A percentile compares a stretch with the other conserved stretches of the same genome.
phyloP scores from a whole-genome alignment of 64 coral and sea anemone species.

The Stichodactyla mertensii region DNA sequence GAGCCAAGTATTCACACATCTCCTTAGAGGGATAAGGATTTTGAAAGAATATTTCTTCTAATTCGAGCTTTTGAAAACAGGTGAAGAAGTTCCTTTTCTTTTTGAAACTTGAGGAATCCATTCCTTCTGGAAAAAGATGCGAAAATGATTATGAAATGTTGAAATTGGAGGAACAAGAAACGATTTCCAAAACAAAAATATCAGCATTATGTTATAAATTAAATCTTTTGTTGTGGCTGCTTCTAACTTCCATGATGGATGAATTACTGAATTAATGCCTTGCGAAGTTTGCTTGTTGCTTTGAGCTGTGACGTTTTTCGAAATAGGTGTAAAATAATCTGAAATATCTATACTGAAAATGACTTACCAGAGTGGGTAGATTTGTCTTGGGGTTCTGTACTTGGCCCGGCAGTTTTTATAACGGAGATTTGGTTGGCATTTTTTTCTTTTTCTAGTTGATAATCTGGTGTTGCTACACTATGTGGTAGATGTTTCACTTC shows the following conservation, averaged over 20 bases:
- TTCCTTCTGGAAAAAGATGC: neutral
- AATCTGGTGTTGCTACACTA: too few relatives aligned
- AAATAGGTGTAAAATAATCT: too few relatives aligned
- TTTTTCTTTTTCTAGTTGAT: neutral
- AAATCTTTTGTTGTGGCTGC: too few relatives aligned
- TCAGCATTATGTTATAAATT: too few relatives aligned
- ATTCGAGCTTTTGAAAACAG: neutral
- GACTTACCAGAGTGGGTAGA: neutral
- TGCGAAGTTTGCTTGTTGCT: too few relatives aligned
- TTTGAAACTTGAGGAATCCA: neutral
- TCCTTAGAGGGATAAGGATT: neutral
- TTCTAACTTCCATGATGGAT: too few relatives aligned
- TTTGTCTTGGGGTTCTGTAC: neutral
- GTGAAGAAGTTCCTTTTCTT: constrained; percentile 7
- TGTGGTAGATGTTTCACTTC: neutral
- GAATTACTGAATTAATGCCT: too few relatives aligned
- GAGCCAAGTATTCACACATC: neutral
- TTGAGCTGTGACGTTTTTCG: too few relatives aligned
- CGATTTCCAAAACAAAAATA: too few relatives aligned
- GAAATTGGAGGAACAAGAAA: neutral
- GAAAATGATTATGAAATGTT: neutral
- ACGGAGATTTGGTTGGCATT: neutral
- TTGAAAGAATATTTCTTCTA: neutral
- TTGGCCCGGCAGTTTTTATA: neutral
- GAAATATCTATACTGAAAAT: too few relatives aligned